Base-by-base conservation (phyloP, 2,113 vertebrate genomes). In the Heterotis niloticus region DNA sequence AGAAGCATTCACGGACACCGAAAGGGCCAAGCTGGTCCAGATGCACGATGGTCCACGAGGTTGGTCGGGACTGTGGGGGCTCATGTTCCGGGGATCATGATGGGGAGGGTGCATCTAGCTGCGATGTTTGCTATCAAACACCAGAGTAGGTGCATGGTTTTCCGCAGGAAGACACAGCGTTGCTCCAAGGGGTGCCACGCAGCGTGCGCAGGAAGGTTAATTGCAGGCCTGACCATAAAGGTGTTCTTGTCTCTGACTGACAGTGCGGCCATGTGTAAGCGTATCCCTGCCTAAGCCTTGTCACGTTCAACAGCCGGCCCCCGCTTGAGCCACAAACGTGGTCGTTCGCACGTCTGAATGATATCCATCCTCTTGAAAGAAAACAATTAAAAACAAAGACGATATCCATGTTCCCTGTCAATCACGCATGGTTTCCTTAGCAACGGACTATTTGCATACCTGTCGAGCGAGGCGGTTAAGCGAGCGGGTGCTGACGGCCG, bases 361-460 rank as follows among this genome's bases (percentile, higher is more conserved):
- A 44, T 9, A 7, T 10, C 70, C 69, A 34, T 12, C 26, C 26
- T 5, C 71, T 57, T 74, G n/a, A 59, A 74, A 59, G 54, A 23
- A 54, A 74, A 26, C 71, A 74, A 74, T 74, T 74, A 74, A 74
- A 44, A 74, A 74, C 54, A 74, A 74, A 74, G 24, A 28, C 34
- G 71, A 54, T 74, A 74, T 57, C 71, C 13, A 9, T 54, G 54
- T 57, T 74, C 26, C 71, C 71, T 54, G 54, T 74, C 71, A 51
- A 26, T 74, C 71, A 56, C n/a, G 14, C 12, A 57, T 51, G 23
- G 71, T 74, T 24, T 56, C 71, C 71, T 59, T 57, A 54, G 71
- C 54, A 74, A 74, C 71, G 24, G 52, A 23, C 59, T 4, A 74
- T 74, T 59, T 24, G 52, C 54, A 56, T 26, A 54, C 71, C 57